phyloP scores from a whole-genome alignment of 1,140 invertebrate species.

The Antheraea pernyi region DNA sequence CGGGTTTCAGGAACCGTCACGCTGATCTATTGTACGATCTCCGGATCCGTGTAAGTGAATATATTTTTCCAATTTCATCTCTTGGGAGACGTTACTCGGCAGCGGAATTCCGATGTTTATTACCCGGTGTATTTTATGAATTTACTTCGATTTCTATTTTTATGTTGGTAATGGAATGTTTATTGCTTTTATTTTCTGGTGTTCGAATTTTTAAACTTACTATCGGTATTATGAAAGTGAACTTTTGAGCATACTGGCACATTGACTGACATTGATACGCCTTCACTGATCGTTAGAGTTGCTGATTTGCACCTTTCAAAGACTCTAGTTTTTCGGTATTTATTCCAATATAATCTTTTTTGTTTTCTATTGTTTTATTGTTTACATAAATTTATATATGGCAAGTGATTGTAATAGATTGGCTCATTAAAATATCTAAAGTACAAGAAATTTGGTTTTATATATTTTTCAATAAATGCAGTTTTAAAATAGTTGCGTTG shows the following conservation, averaged over 20 bases:
- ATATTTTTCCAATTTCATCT: constrained; percentile 16
- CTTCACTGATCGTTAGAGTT: too few species aligned
- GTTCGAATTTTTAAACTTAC: background rate
- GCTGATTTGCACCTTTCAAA: too few species aligned
- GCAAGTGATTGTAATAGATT: too few species aligned
- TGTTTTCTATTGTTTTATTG: too few species aligned
- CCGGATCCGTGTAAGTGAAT: constrained; percentile 18
- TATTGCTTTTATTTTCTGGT: background rate
- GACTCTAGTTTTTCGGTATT: too few species aligned
- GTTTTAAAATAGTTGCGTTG: background rate
- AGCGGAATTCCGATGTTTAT: constrained; percentile 4
- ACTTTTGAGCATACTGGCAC: too few species aligned
- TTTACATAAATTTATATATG: too few species aligned
- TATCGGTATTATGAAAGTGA: background rate
- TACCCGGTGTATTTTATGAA: constrained; percentile 1
- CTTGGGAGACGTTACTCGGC: background rate
- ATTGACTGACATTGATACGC: too few species aligned
- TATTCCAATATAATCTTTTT: too few species aligned
- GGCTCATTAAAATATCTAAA: too few species aligned
- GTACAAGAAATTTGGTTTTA: too few species aligned
- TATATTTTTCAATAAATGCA: too few species aligned
- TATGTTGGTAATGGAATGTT: background rate
- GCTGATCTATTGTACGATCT: constrained; percentile 20
- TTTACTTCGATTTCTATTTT: constrained; percentile 5
- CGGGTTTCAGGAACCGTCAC: constrained; percentile 13